These are phyloP conservation scores for Xanthia togata DNA, from an alignment of 2,888 invertebrate genomes.

Conservation along the genomic window DNA sequence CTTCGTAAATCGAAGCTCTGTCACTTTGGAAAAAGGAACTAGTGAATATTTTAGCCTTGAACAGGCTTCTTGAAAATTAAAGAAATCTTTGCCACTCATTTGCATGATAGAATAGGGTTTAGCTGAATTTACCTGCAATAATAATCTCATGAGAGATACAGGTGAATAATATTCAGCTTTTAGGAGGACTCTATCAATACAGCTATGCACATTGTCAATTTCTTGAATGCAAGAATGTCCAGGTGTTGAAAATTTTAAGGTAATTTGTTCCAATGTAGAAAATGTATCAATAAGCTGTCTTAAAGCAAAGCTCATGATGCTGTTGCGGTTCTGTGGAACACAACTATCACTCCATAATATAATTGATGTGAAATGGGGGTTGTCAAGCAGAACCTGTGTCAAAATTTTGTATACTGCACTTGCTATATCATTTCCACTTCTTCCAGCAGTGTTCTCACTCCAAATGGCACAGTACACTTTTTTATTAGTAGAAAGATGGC, in stretches of 20 bases:
- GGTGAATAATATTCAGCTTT: too few species aligned
- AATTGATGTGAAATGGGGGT: conserved; percentile 40
- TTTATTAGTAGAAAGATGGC: conserved; percentile 62
- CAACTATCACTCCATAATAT: conserved; percentile 28
- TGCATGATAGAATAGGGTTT: too few species aligned
- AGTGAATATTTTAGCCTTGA: conserved; percentile 31
- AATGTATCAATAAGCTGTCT: too few species aligned
- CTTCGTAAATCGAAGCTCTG: too few species aligned
- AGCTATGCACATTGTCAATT: conserved; percentile 28
- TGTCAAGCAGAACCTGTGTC: conserved; percentile 51
- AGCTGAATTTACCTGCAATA: too few species aligned
- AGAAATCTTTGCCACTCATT: too few species aligned
- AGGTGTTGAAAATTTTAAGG: too few species aligned
- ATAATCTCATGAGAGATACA: too few species aligned
- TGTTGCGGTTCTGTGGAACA: conserved; percentile 18
- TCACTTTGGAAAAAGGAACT: conserved; percentile 26
- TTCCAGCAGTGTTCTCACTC: conserved; percentile 63
- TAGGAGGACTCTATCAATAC: neutral
- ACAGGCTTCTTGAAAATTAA: conserved; percentile 33
- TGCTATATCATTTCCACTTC: conserved; percentile 63
- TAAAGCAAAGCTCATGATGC: too few species aligned
- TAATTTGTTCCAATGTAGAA: too few species aligned
- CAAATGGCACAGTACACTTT: conserved; percentile 64
- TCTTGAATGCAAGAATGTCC: neutral
- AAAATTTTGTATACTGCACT: conserved; percentile 61